Evolutionary conservation across 2,797 vertebrate genomes (phyloP).

Genomic region (Antrozous pallidus): DNA sequence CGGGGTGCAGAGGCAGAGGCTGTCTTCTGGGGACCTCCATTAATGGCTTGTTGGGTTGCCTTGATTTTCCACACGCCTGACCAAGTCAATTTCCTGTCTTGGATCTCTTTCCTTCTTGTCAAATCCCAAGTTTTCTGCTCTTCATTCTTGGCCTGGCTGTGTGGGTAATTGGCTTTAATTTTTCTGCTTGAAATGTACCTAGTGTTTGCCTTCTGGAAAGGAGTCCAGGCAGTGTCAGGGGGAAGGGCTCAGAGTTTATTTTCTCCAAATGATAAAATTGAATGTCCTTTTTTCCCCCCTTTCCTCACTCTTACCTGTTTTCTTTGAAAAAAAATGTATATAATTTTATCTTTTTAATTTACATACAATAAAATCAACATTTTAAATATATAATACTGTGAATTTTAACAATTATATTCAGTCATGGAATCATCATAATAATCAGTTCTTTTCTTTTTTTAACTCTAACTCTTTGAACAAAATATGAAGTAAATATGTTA

Average conservation of each 20-base stretch:
- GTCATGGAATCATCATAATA: not conserved
- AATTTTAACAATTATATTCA: constrained; percentile 5
- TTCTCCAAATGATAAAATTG: constrained; percentile 67
- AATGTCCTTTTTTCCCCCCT: not conserved
- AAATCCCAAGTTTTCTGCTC: constrained; percentile 65
- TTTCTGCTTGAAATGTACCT: constrained; percentile 60
- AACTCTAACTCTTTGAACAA: constrained; percentile 44
- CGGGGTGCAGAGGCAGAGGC: not conserved
- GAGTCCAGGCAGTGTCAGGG: constrained; percentile 10
- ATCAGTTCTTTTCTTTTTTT: not conserved
- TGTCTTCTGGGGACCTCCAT: constrained; percentile 40
- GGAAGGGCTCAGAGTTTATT: constrained; percentile 53
- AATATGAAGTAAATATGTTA: constrained; percentile 50
- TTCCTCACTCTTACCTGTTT: not conserved
- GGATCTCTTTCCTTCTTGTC: constrained; percentile 73
- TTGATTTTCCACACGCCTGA: constrained; percentile 80
- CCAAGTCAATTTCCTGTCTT: constrained; percentile 81
- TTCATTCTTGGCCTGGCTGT: constrained; percentile 64
- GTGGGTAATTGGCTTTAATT: constrained; percentile 67
- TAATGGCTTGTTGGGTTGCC: constrained; percentile 73
- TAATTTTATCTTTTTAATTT: not conserved
- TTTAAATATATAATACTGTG: constrained; percentile 27
- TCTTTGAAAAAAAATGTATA: not conserved
- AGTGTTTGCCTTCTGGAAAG: constrained; percentile 64
- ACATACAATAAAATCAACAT: not conserved